phyloP scores from a whole-genome alignment of 2,113 vertebrate species.

The Nibea coibor region DNA sequence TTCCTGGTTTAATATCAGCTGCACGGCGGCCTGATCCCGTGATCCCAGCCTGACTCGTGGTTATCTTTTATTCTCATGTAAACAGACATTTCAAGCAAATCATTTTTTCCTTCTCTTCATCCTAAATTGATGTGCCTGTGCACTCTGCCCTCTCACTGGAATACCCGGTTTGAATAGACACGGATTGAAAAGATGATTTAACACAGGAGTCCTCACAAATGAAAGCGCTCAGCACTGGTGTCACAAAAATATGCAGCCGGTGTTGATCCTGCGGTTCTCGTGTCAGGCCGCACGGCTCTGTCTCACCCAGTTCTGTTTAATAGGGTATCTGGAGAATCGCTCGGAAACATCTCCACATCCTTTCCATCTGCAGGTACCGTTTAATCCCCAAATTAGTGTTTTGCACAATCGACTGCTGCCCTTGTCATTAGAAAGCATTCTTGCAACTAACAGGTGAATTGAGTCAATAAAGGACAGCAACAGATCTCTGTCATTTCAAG shows the following conservation, averaged over 20 bases:
- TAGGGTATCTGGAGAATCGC: neutral
- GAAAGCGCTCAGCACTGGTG: slow-evolving; percentile 1
- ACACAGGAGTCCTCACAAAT: slow-evolving; percentile 14
- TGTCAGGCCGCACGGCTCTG: neutral
- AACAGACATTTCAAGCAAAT: slow-evolving; percentile 11
- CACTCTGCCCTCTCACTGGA: neutral
- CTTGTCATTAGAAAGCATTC: slow-evolving; percentile 6
- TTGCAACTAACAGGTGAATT: neutral
- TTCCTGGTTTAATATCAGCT: neutral
- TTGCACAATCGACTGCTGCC: neutral
- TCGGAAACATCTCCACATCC: neutral
- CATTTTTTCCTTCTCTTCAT: neutral
- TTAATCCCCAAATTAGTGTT: neutral
- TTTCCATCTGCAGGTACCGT: neutral
- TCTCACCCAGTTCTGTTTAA: neutral
- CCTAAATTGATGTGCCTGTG: slow-evolving; percentile 4
- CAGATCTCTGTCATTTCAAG: slow-evolving; percentile 21
- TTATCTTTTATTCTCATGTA: slow-evolving; percentile 11
- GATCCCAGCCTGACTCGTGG: neutral
- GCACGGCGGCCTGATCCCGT: neutral
- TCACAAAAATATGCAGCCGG: slow-evolving; percentile 9
- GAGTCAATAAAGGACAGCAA: neutral
- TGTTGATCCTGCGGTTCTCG: neutral
- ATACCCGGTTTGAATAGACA: neutral
- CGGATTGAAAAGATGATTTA: slow-evolving; percentile 26